Conservation (phyloP, 2,113 vertebrate genomes). For the Labeo rohita region DNA sequence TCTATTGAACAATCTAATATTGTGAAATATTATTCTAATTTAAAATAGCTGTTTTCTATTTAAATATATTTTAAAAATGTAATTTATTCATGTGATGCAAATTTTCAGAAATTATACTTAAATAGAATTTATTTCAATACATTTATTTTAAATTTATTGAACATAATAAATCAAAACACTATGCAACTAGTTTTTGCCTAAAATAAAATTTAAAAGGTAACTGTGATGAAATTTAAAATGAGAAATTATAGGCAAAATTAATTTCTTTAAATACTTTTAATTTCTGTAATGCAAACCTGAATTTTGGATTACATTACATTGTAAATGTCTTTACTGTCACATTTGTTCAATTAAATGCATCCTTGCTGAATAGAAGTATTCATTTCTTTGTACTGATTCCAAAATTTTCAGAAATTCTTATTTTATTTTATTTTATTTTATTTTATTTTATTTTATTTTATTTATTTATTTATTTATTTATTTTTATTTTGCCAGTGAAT, state of each 20-base stretch:
- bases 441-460: too few relatives aligned
- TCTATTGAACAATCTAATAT: too few relatives aligned
- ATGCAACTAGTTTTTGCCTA: neutral
- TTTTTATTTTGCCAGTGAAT: neutral
- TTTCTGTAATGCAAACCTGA: neutral
- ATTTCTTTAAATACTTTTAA: too few relatives aligned
- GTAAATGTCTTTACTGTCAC: neutral
- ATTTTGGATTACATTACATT: neutral
- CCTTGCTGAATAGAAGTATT: neutral
- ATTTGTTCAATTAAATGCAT: neutral
- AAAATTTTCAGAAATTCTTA: too few relatives aligned
- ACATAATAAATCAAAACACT: neutral
- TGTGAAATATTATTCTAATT: neutral
- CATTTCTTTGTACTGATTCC: neutral
- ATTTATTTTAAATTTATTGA: too few relatives aligned
- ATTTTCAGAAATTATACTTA: neutral
- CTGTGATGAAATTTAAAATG: too few relatives aligned
- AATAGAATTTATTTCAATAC: too few relatives aligned
- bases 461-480: too few relatives aligned
- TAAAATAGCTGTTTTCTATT: too few relatives aligned
- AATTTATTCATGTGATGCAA: neutral
- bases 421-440: too few relatives aligned
- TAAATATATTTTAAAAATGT: neutral
- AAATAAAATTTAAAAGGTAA: neutral
- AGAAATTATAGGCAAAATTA: too few relatives aligned